Base-by-base conservation (phyloP, 2,113 vertebrate species). In the Xerus inauris region DNA sequence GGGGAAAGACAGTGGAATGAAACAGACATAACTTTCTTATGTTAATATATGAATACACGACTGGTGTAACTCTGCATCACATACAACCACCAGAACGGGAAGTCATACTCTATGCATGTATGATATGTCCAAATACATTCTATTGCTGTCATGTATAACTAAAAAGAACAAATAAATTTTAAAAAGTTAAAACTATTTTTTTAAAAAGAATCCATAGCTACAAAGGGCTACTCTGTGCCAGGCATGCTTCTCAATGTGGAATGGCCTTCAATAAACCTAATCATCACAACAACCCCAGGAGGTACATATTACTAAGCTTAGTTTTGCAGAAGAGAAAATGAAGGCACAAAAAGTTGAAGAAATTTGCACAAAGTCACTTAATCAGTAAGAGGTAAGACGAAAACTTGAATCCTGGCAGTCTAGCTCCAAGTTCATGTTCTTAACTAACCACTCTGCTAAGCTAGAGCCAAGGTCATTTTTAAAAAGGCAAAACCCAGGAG, bases 311-410 rank as follows among this genome's bases (percentile, higher is more conserved):
- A 57, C 62, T 40, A n/a, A 94, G 54, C 1, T 11, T 42, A 72
- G 17, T 64, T 89, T 88, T 71, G 5, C 40, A 30, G 62, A 77
- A 88, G 22, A 91, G 30, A 7, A 88, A 64, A 95, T 38, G 42
- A 76, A 64, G 38, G 8, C 28, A 49, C 30, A 35, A 40, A 72
- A 57, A 45, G 24, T 22, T 77, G 35, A 47, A 85, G 17, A 38
- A 67, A 19, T 80, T 81, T 47, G 24, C 72, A 67, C 4, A n/a
- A 81, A 49, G 14, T 47, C n/a, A 42, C 24, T 84, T 24, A 40
- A 32, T 87, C 51, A n/a, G 19, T 90, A 47, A 94, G 7, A 10
- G 4, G 42, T 30, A 30, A 42, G 85, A 26, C 13, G 69, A 40
- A 93, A 40, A 40, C 20, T 24, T 26, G 42, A 87, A 64, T 38